Evolutionary conservation across 2,113 vertebrate genomes (phyloP).

Genomic region (Phylloscopus trochilus): DNA sequence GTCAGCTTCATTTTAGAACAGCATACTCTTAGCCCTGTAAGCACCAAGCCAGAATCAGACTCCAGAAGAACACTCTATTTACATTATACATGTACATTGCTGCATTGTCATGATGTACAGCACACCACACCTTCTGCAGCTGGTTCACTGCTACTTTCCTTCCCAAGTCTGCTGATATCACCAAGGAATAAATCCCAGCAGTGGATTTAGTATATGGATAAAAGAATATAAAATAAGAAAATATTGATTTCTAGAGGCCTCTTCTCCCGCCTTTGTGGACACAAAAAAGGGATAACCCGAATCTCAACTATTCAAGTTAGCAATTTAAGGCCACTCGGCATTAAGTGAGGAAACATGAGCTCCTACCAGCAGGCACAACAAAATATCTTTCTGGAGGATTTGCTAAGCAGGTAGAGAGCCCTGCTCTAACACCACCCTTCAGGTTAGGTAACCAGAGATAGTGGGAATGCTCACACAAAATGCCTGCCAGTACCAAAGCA

Average conservation of each 20-base stretch:
- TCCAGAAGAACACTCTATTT: background rate
- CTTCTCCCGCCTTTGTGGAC: background rate
- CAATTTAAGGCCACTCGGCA: background rate
- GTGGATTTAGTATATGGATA: background rate
- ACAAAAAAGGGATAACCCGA: background rate
- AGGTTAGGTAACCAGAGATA: background rate
- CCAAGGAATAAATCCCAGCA: background rate
- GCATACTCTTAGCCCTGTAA: background rate
- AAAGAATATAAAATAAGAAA: background rate
- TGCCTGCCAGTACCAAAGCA: background rate
- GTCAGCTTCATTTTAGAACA: constrained; percentile 3
- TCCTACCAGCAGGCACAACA: background rate
- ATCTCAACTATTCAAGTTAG: background rate
- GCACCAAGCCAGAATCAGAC: background rate
- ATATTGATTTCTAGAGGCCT: background rate
- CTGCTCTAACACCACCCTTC: background rate
- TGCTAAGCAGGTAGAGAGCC: background rate
- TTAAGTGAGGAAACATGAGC: background rate
- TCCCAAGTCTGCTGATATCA: background rate
- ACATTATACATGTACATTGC: background rate
- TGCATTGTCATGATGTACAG: background rate
- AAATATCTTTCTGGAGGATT: background rate
- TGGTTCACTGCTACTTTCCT: background rate
- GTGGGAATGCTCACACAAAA: background rate
- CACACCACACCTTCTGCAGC: background rate